A percentile compares a stretch with the other conserved stretches of the same genome.
Conservation (phyloP, 2,888 invertebrate species). For the Malthinus flaveolus region DNA sequence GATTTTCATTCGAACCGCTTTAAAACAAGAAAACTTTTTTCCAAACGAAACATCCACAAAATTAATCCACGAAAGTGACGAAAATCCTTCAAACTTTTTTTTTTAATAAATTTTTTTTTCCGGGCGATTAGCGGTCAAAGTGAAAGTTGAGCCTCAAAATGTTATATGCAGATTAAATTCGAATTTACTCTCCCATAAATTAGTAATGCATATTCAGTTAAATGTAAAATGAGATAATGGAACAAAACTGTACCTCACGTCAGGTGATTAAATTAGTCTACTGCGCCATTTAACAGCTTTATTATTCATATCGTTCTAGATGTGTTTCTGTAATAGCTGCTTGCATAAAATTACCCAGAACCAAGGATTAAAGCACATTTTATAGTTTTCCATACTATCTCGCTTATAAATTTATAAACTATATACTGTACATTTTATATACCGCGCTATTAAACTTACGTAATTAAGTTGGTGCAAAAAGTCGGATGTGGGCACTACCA, state of each 20-base stretch:
- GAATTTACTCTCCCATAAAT: conserved; percentile 18
- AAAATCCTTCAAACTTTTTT: neutral
- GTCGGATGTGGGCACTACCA: too few relatives aligned
- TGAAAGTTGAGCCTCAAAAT: neutral
- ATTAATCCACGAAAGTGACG: conserved; percentile 2
- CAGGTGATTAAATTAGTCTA: conserved; percentile 31
- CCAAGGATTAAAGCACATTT: conserved; percentile 9
- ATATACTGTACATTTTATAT: too few relatives aligned
- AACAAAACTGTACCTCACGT: conserved; percentile 28
- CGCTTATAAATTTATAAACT: neutral
- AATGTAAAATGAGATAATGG: conserved; percentile 30
- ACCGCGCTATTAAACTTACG: too few relatives aligned
- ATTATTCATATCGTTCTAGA: conserved; percentile 29
- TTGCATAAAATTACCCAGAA: conserved; percentile 16
- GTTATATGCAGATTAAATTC: conserved; percentile 2
- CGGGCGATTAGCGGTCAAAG: too few relatives aligned
- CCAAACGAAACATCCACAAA: neutral
- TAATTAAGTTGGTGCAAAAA: too few relatives aligned
- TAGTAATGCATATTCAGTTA: conserved; percentile 28
- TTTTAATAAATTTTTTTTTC: too few relatives aligned
- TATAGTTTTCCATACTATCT: conserved; percentile 1
- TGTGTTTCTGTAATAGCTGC: conserved; percentile 25
- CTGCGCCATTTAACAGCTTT: conserved; percentile 29
- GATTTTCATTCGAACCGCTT: neutral
- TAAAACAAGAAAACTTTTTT: conserved; percentile 13